Evolutionary conservation across 2,797 vertebrate species (phyloP).

Genomic region (Mus caroli): DNA sequence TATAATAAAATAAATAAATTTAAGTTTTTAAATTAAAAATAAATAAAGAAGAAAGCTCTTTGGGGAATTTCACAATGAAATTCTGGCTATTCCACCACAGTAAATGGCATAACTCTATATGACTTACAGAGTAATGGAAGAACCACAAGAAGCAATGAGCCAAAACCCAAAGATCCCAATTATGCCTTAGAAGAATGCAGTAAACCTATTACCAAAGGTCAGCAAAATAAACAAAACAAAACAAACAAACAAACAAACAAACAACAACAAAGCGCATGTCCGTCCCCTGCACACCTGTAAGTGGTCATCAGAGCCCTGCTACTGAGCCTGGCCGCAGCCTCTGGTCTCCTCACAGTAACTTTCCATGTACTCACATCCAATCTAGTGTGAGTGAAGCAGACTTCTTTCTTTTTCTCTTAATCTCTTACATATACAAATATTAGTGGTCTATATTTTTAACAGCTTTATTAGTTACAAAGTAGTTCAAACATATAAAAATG

Average conservation of each 20-base stretch:
- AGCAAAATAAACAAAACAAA: conserved; percentile 17
- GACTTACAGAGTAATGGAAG: background rate
- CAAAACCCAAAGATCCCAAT: conserved; percentile 40
- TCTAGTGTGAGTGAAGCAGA: background rate
- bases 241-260: no score
- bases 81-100: no score
- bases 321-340: background rate
- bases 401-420: conserved; percentile 22
- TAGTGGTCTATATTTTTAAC: conserved; percentile 20
- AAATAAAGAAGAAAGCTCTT: no score
- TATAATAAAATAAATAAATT: no score
- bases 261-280: background rate
- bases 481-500: conserved; percentile 60
- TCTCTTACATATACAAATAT: conserved; percentile 42
- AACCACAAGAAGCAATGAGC: conserved; percentile 15
- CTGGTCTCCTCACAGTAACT: background rate
- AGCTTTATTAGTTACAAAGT: conserved; percentile 48
- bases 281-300: background rate
- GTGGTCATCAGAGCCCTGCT: background rate
- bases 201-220: conserved; percentile 33
- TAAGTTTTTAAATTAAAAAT: no score
- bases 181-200: background rate
- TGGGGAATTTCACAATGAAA: no score
- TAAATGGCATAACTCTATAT: no score
- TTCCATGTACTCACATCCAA: background rate